Evolutionary conservation across 2,888 invertebrate genomes (phyloP).

Genomic region (Drosophila sordidula): DNA sequence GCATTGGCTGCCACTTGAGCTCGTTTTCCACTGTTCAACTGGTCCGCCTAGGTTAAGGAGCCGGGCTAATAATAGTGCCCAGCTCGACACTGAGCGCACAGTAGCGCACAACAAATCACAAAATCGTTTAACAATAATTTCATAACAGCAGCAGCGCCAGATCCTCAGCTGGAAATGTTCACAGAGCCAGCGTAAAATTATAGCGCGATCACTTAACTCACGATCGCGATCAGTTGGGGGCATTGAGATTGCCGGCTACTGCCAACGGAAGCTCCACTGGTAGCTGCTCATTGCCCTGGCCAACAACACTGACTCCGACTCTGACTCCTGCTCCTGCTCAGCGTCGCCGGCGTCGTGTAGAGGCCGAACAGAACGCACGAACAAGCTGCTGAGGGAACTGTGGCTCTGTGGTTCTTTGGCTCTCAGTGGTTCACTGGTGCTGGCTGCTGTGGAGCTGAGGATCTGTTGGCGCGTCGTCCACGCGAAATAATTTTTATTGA

Average conservation of each 20-base stretch:
- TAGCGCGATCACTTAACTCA: conserved; percentile 86
- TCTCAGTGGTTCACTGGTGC: conserved; percentile 5
- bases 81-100: conserved; percentile 57
- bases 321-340: conserved; percentile 5
- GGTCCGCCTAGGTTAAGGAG: conserved; percentile 58
- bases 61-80: conserved; percentile 63
- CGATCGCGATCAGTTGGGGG: conserved; percentile 83
- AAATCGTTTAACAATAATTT: conserved; percentile 82
- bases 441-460: conserved; percentile 18
- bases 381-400: conserved; percentile 26
- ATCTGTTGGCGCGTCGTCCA: conserved; percentile 57
- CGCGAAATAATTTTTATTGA: conserved; percentile 84
- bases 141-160: conserved; percentile 59
- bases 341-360: conserved; percentile 23
- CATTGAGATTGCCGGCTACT: conserved; percentile 82
- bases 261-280: conserved; percentile 73
- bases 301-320: conserved; percentile 14
- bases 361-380: conserved; percentile 63
- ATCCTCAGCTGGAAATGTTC: conserved; percentile 32
- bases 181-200: conserved; percentile 81
- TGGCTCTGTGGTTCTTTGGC: no score
- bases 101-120: conserved; percentile 79
- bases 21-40: conserved; percentile 24
- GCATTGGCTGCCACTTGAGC: conserved; percentile 75
- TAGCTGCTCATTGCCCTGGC: conserved; percentile 43